Evolutionary conservation across 2,888 invertebrate genomes (phyloP), one percentile per base, ranked within the genome.

Genomic region (Formica aserva): DNA sequence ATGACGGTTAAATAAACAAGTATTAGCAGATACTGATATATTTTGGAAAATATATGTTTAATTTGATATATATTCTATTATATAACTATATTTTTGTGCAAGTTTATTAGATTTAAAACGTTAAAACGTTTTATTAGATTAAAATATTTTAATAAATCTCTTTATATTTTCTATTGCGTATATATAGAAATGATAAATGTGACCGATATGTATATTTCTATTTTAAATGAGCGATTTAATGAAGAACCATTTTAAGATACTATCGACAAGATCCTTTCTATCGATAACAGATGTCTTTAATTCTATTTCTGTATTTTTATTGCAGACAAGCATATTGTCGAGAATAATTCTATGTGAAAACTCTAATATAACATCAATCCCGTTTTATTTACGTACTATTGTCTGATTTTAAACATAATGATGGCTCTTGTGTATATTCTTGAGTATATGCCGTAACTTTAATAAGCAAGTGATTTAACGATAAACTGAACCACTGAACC

Each of bases 391-490:
- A 18, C 35, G 65, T 48, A 65, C 48, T 15, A 52, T 52, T 63
- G 75, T 48, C 65, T 63, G 63, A 76, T 63, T 48, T 65, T 76
- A 48, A 48, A 32, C 26, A 57, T 57, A 74, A 74, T 18, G 22
- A 35, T 63, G 52, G 62, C 45, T 45, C 9, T 32, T 11, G n/a
- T 22, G n/a, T 4, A 75, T 32, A 62, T 5, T 52, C n/a, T 52
- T 1, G 6, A 41, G 18, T 4, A 45, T 45, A 63, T 13, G 41
- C 5, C 45, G 48, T 18, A 26, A 52, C 2, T 52, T 75, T 63
- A 76, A 76, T 35, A 8, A 52, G 75, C 45, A 62, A 62, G 45
- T 45, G 35, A 75, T 32, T 75, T 29, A 32, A 32, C 32, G 45
- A 63, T 63, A 75, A 69, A 45, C 29, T n/a, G 9, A 32, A 4